Base-by-base conservation (phyloP, 2,888 invertebrate species). In the Drepanosiphum platanoidis region DNA sequence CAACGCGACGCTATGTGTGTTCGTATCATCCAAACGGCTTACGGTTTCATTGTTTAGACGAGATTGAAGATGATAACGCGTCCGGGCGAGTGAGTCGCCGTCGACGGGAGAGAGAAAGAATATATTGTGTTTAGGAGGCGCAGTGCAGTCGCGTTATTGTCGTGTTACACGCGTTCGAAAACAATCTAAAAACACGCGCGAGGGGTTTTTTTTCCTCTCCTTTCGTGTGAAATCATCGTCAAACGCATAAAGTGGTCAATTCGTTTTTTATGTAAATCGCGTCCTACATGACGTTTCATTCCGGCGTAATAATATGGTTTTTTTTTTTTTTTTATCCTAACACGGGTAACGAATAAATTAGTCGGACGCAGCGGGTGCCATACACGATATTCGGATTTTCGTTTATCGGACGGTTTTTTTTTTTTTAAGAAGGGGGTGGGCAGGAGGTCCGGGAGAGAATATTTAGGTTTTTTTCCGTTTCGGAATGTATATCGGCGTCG, bases 241-340 rank as follows among this genome's bases (percentile, higher is more conserved):
- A 52, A 52, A 74, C 30, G 32, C 22, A 52, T 5, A 74, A 74
- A 34, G 52, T n/a, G 52, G 34, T 74, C 52, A 52, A 52, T 74
- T 52, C n/a, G 74, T 22, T 52, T 74, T 74, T 74, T 74, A 74
- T 74, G 74, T 74, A 74, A 74, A 74, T 74, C 11, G 30, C 74
- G 32, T 74, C n/a, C 52, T 13, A 74, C 32, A 9, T n/a, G 32
- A n/a, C 22, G 11, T 34, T 42, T 34, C n/a, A 22, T 30, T 5
- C 32, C n/a, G 15, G 32, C 18, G 52, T 52, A 52, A 30, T n/a
- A 39, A 72, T 46, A 72, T 42, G 18, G n/a, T n/a, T n/a, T n/a
- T n/a, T n/a, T n/a, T n/a, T n/a, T n/a, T n/a, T n/a, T n/a, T 11
- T 18, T n/a, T 18, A 42, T 27, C 46, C n/a, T 30, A 32, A 42